Evolutionary conservation across 1,140 invertebrate genomes (phyloP).

Genomic region (Ceratosolen fusciceps): DNA sequence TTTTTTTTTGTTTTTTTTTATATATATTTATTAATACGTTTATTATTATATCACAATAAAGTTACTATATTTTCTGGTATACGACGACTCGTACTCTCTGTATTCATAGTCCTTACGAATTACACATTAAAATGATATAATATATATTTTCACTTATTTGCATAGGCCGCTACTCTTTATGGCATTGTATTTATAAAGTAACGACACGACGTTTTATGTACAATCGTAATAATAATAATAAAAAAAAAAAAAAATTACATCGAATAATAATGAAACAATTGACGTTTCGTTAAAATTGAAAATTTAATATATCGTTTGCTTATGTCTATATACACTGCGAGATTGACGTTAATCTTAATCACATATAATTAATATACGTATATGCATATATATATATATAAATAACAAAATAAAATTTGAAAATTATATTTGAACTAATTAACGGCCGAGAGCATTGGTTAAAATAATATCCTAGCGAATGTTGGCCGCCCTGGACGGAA

Average conservation of each 20-base stretch:
- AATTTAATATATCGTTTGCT: background rate
- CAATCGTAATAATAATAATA: conserved; percentile 33
- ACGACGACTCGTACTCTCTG: background rate
- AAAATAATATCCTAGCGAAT: no score
- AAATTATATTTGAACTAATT: background rate
- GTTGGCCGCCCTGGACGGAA: no score
- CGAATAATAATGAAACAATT: conserved; percentile 4
- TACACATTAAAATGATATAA: conserved; percentile 9
- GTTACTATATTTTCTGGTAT: conserved; percentile 21
- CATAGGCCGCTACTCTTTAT: conserved; percentile 35
- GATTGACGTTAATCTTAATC: background rate
- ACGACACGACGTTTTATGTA: conserved; percentile 27
- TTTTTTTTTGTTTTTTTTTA: background rate
- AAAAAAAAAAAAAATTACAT: conserved; percentile 24
- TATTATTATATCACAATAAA: conserved; percentile 47
- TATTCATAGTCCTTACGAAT: background rate
- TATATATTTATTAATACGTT: background rate
- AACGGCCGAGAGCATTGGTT: background rate
- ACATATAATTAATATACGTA: no score
- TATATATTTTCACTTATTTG: conserved; percentile 8
- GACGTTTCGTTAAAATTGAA: background rate
- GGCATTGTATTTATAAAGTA: conserved; percentile 34
- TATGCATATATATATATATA: background rate
- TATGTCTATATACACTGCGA: conserved; percentile 6
- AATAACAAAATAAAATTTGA: background rate